phyloP scores from a whole-genome alignment of 2,888 invertebrate genomes.

The Callosobruchus maculatus region DNA sequence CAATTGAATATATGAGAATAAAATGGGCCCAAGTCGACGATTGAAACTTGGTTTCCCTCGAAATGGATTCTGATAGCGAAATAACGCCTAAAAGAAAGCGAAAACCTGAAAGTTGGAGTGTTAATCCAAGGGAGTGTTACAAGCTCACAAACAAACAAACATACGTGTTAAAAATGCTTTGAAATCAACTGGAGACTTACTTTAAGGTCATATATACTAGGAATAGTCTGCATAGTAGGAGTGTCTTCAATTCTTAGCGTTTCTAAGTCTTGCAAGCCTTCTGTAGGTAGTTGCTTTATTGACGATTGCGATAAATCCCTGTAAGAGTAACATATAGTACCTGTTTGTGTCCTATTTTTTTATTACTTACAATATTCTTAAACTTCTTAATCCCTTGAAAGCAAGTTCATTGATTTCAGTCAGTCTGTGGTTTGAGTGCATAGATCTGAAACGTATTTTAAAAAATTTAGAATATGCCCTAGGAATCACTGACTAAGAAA shows the following conservation, averaged over 20 bases:
- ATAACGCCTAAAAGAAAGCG: too few relatives aligned
- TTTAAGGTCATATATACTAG: constrained; percentile 77
- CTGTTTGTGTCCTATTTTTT: too few relatives aligned
- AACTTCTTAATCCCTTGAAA: constrained; percentile 64
- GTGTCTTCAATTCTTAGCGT: constrained; percentile 69
- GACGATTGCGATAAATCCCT: constrained; percentile 83
- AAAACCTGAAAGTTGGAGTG: too few relatives aligned
- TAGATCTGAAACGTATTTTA: constrained; percentile 56
- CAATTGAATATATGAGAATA: too few relatives aligned
- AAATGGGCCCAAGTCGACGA: too few relatives aligned
- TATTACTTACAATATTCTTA: constrained; percentile 73
- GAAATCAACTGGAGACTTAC: constrained; percentile 48
- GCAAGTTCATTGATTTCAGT: constrained; percentile 60
- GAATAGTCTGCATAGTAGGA: constrained; percentile 73
- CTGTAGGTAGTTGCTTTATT: constrained; percentile 67
- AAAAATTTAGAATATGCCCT: too few relatives aligned
- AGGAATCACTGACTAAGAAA: too few relatives aligned
- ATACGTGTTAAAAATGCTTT: too few relatives aligned
- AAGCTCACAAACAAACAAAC: too few relatives aligned
- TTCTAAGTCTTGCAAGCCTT: constrained; percentile 69
- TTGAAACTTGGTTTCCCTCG: too few relatives aligned
- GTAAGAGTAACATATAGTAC: constrained; percentile 33
- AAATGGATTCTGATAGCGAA: too few relatives aligned
- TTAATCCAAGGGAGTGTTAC: too few relatives aligned
- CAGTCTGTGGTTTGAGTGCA: constrained; percentile 68